Conservation (phyloP, 1,140 invertebrate genomes). For the Dryas iulia region DNA sequence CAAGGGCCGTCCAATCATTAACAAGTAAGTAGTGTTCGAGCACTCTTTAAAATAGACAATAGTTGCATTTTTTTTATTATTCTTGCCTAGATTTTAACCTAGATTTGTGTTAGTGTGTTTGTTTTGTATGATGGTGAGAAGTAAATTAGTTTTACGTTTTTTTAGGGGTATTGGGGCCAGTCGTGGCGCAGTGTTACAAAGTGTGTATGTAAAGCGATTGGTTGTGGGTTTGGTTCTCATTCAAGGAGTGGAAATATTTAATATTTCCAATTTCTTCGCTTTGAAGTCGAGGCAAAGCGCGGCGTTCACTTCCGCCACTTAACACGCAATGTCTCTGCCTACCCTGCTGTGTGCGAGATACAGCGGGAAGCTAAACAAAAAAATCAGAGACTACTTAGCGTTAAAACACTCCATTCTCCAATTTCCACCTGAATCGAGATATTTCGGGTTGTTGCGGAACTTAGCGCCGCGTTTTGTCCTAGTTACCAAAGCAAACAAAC, state of each 20-base stretch:
- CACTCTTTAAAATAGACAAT: slow-evolving; percentile 28
- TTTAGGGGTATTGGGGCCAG: no score
- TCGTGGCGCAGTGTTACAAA: no score
- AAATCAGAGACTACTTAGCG: no score
- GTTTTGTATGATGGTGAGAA: background rate
- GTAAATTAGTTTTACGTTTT: no score
- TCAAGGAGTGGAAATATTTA: no score
- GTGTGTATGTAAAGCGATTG: no score
- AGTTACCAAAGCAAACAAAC: background rate
- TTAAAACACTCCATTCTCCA: background rate
- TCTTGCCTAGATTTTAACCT: slow-evolving; percentile 12
- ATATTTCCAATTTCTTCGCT: background rate
- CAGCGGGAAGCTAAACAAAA: no score
- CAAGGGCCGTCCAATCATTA: slow-evolving; percentile 18
- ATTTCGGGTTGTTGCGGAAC: no score
- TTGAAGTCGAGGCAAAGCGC: background rate
- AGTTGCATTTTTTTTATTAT: slow-evolving; percentile 29
- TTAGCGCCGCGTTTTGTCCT: background rate
- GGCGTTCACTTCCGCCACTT: no score
- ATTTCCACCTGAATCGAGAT: no score
- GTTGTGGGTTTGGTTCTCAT: background rate
- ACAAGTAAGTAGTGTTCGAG: slow-evolving; percentile 30
- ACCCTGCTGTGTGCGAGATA: no score
- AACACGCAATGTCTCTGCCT: no score
- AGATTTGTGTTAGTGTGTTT: background rate